These are phyloP conservation scores for Axis porcinus DNA, from an alignment of 2,113 vertebrate species.

Conservation along the genomic window DNA sequence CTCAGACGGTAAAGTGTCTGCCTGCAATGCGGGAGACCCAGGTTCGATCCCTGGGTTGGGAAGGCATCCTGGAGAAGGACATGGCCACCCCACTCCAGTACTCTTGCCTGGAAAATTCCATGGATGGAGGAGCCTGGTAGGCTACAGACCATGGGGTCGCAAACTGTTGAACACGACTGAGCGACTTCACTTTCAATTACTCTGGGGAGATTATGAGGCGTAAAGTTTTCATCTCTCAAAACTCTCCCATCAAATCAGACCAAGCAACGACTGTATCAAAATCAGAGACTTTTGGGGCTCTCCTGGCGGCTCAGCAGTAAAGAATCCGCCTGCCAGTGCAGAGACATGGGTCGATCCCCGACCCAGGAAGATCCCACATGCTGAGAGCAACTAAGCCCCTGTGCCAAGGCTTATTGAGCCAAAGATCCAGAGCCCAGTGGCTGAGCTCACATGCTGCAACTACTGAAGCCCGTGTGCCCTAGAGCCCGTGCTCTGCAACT, in stretches of 20 bases:
- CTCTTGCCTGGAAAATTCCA: not conserved
- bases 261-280: not conserved
- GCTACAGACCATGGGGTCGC: not conserved
- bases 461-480: not conserved
- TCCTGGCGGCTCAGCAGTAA: not conserved
- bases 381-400: not conserved
- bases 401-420: fast-evolving
- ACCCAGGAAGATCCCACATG: not conserved
- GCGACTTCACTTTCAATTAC: not conserved
- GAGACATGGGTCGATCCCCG: not conserved
- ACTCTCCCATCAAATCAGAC: not conserved
- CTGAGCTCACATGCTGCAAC: not conserved
- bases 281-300: not conserved
- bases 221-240: not conserved
- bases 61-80: not conserved
- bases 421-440: not conserved
- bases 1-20: not conserved
- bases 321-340: not conserved
- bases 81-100: not conserved
- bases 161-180: not conserved
- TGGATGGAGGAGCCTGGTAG: not conserved
- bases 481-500: not conserved
- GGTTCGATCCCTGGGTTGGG: not conserved
- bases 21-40: not conserved
- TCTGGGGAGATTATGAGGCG: not conserved